These are phyloP conservation scores for Chiloscyllium plagiosum DNA, from an alignment of 2,113 vertebrate species.

Conservation along the genomic window DNA sequence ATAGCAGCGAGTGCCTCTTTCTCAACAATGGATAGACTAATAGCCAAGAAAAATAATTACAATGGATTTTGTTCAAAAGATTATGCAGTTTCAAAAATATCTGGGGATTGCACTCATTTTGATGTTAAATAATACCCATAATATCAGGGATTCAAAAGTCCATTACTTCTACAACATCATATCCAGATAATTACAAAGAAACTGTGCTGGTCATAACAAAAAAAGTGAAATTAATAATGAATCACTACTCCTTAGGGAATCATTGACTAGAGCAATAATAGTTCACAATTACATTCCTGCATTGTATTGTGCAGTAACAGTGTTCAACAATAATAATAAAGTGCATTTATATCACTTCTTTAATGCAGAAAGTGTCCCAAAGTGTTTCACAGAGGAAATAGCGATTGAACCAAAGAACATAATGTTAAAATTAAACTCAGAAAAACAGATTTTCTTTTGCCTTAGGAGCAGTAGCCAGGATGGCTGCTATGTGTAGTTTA, in stretches of 20 bases:
- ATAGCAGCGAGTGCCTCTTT: background rate
- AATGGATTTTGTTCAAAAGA: background rate
- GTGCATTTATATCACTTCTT: background rate
- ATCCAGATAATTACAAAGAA: background rate
- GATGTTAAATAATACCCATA: background rate
- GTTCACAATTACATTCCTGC: background rate
- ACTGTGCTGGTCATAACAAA: background rate
- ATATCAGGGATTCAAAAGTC: background rate
- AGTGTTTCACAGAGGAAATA: background rate
- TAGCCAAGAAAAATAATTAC: background rate
- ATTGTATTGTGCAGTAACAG: background rate
- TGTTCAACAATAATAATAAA: background rate
- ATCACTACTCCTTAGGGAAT: background rate
- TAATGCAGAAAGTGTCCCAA: background rate
- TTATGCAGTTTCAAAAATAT: background rate
- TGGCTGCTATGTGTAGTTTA: too few relatives aligned
- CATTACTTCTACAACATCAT: background rate
- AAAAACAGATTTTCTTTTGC: too few relatives aligned
- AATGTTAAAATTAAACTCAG: background rate
- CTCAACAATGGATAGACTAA: background rate
- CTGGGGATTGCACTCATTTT: background rate
- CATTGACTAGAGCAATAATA: background rate
- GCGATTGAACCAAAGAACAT: background rate
- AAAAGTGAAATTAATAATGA: slow-evolving; percentile 6
- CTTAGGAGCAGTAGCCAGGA: too few relatives aligned